Evolutionary conservation across 2,888 invertebrate genomes (phyloP).

Genomic region (Tiphia femorata): DNA sequence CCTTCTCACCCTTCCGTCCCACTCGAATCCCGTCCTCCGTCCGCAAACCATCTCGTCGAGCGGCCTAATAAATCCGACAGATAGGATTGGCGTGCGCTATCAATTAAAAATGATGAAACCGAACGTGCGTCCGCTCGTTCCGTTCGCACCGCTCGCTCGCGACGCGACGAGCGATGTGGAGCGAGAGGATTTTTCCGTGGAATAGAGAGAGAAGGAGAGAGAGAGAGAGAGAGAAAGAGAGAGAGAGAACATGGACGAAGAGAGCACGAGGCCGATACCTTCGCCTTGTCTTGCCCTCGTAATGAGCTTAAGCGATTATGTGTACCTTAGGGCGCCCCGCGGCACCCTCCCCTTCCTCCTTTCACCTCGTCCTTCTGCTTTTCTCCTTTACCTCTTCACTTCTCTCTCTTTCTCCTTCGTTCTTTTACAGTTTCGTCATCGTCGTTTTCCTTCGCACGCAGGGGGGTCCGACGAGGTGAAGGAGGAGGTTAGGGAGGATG

Average conservation of each 20-base stretch:
- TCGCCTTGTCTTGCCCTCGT: conserved; percentile 49
- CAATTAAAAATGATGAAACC: conserved; percentile 66
- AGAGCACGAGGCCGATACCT: conserved; percentile 23
- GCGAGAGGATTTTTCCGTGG: too few species aligned
- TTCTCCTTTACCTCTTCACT: neutral
- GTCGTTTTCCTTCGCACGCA: conserved; percentile 10
- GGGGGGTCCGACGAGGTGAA: conserved; percentile 7
- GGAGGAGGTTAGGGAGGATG: conserved; percentile 3
- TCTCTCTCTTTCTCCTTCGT: conserved; percentile 9
- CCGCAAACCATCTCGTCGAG: conserved; percentile 49
- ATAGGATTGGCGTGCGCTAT: conserved; percentile 62
- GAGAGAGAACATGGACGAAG: neutral
- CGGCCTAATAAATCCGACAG: conserved; percentile 61
- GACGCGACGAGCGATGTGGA: neutral
- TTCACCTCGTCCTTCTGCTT: neutral
- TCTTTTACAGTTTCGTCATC: conserved; percentile 3
- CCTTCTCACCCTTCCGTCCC: conserved; percentile 10
- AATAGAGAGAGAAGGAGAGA: conserved; percentile 10
- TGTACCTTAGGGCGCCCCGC: conserved; percentile 42
- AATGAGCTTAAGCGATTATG: conserved; percentile 66
- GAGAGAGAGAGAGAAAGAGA: neutral
- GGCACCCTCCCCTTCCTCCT: neutral
- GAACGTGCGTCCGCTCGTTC: conserved; percentile 37
- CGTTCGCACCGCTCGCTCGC: neutral
- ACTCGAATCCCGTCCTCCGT: conserved; percentile 9